phyloP scores from a whole-genome alignment of 2,797 vertebrate genomes.

The Peromyscus aztecus region DNA sequence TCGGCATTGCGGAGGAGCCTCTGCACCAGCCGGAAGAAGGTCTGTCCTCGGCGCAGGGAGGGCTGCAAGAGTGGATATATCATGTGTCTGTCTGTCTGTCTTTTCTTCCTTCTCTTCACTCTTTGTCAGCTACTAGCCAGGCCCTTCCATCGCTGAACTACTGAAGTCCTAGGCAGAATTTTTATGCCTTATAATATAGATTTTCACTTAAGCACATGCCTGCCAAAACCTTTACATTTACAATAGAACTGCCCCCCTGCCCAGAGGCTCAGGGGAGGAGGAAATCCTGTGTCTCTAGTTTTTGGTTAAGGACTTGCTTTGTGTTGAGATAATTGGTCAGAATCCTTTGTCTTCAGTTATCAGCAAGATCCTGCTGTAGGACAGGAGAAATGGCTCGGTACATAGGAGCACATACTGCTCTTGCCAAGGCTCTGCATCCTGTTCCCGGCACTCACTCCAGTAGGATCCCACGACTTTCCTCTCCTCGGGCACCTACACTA shows the following conservation, averaged over 20 bases:
- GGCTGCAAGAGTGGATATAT: fast-evolving
- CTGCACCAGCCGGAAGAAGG: slow-evolving; percentile 78
- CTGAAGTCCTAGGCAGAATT: neutral
- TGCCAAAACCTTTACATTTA: neutral
- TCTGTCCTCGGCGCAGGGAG: slow-evolving; percentile 36
- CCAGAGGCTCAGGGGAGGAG: neutral
- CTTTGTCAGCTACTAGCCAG: slow-evolving; percentile 15
- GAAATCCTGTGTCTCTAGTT: neutral
- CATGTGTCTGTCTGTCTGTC: neutral
- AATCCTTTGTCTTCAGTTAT: neutral
- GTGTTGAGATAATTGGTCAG: slow-evolving; percentile 1
- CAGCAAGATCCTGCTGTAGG: neutral
- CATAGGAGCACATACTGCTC: neutral
- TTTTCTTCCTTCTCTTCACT: neutral
- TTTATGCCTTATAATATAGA: neutral
- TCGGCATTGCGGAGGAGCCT: slow-evolving; percentile 88
- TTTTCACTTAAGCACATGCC: neutral
- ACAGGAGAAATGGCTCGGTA: too few species aligned
- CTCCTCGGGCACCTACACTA: neutral
- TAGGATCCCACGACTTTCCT: neutral
- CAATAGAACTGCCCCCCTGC: neutral
- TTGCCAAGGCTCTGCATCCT: neutral
- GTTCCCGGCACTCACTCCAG: neutral
- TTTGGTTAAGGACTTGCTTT: slow-evolving; percentile 1
- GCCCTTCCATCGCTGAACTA: neutral